Evolutionary conservation across 2,113 vertebrate genomes (phyloP), one percentile per base, ranked within the genome.

Genomic region (Crotophaga sulcirostris): DNA sequence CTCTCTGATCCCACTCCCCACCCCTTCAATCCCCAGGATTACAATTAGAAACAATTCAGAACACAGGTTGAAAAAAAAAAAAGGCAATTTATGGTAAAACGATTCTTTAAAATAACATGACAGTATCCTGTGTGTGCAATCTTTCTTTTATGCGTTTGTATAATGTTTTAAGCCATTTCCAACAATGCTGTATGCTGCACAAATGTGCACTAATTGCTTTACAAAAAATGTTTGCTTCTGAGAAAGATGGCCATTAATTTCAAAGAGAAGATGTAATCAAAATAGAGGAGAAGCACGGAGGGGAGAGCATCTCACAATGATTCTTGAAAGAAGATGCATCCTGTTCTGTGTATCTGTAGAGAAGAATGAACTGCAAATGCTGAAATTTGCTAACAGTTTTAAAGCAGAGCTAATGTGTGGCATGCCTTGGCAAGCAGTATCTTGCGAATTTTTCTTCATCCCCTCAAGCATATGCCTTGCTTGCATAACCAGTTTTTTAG

Each of bases 401-500:
- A 84, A 95, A 96, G 94, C 52, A 78, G 85, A 94, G 77, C 93
- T 96, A 95, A 94, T 93, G 92, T 97, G 96, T 96, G 95, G 94
- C 90, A 95, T 95, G 94, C 88, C 86, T 95, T 96, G 94, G 94
- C 96, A 96, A 92, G 94, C 88, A 88, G 36, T 62, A 88, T 89
- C 93, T 96, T 96, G 94, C 96, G 93, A 90, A 72, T 96, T 96
- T 94, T 95, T 90, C 93, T 93, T 93, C 94, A 96, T 96, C 76
- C 92, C 93, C 88, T 94, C 64, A 82, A 95, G 93, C 94, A 96
- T 94, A 94, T 95, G 94, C 94, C 93, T 95, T 78, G 88, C 94
- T 96, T 96, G 92, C 95, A 96, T 96, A 96, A 96, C 96, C 93
- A 89, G 88, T 95, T 94, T 92, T 87, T 84, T 95, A 97, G 96